Evolutionary conservation across 2,113 vertebrate species (phyloP).

Genomic region (Myotis lucifugus): DNA sequence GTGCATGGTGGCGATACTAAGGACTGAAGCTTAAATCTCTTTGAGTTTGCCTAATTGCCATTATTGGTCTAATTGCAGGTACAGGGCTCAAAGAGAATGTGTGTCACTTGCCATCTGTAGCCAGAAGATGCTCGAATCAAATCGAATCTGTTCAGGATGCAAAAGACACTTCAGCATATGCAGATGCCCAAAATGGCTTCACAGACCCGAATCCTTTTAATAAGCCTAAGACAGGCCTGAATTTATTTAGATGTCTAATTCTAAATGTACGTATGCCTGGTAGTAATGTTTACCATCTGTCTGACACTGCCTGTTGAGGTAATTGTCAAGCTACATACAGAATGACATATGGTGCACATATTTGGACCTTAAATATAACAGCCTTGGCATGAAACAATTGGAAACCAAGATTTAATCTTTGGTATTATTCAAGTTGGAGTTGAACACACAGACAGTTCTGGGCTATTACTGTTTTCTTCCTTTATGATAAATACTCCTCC

Average conservation of each 20-base stretch:
- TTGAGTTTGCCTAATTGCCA: conserved; percentile 80
- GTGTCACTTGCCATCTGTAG: conserved; percentile 77
- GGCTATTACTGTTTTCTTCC: conserved; percentile 79
- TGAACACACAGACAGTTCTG: conserved; percentile 78
- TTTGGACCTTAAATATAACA: conserved; percentile 86
- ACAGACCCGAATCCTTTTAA: conserved; percentile 90
- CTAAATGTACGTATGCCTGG: conserved; percentile 87
- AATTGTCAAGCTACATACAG: conserved; percentile 89
- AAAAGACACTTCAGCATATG: conserved; percentile 78
- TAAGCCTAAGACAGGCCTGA: conserved; percentile 89
- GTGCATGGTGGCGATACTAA: conserved; percentile 68
- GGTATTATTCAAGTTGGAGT: conserved; percentile 80
- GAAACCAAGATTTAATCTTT: conserved; percentile 84
- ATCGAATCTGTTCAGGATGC: conserved; percentile 70
- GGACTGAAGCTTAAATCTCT: conserved; percentile 65
- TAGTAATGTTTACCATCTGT: conserved; percentile 91
- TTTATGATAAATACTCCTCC: conserved; percentile 74
- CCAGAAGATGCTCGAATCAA: conserved; percentile 70
- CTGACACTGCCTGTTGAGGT: conserved; percentile 87
- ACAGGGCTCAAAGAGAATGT: conserved; percentile 68
- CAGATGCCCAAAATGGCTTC: conserved; percentile 85
- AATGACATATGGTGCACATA: conserved; percentile 88
- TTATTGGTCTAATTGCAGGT: conserved; percentile 74
- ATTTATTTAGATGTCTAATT: conserved; percentile 92
- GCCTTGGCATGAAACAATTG: conserved; percentile 87